Evolutionary conservation across 2,797 vertebrate genomes (phyloP).

Genomic region (Naso thynnoides): DNA sequence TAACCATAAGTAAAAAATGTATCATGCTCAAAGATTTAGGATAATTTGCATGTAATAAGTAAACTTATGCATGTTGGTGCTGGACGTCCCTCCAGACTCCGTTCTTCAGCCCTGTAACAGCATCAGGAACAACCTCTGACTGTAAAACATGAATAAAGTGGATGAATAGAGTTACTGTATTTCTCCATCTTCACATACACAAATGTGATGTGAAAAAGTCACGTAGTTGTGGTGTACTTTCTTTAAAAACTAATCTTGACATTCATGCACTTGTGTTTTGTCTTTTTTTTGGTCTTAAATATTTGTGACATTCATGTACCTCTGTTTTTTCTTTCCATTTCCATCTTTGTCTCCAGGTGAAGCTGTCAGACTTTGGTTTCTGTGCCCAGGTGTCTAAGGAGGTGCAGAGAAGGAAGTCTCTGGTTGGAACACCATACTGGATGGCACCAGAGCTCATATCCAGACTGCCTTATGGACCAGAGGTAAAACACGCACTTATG

Average conservation of each 20-base stretch:
- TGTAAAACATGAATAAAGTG: no score
- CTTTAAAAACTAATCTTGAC: background rate
- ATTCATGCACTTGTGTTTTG: background rate
- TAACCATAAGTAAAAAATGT: background rate
- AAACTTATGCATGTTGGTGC: no score
- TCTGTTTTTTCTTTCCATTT: background rate
- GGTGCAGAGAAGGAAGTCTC: slow-evolving; percentile 93
- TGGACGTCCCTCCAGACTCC: background rate
- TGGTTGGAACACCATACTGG: slow-evolving; percentile 97
- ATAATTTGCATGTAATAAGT: background rate
- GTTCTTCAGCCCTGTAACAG: background rate
- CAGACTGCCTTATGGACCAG: slow-evolving; percentile 93
- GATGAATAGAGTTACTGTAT: background rate
- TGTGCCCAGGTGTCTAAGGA: slow-evolving; percentile 98
- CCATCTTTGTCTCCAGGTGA: slow-evolving; percentile 84
- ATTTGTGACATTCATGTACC: background rate
- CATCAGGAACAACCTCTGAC: background rate
- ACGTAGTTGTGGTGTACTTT: background rate
- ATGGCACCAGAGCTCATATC: slow-evolving; percentile 98
- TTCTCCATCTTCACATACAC: no score
- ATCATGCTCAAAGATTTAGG: background rate
- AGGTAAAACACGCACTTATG: slow-evolving; percentile 77
- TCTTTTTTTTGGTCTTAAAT: no score
- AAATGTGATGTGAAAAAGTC: background rate
- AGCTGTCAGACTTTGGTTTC: slow-evolving; percentile 97